phyloP scores from a whole-genome alignment of 2,797 vertebrate genomes.

The Aldrovandia affinis region DNA sequence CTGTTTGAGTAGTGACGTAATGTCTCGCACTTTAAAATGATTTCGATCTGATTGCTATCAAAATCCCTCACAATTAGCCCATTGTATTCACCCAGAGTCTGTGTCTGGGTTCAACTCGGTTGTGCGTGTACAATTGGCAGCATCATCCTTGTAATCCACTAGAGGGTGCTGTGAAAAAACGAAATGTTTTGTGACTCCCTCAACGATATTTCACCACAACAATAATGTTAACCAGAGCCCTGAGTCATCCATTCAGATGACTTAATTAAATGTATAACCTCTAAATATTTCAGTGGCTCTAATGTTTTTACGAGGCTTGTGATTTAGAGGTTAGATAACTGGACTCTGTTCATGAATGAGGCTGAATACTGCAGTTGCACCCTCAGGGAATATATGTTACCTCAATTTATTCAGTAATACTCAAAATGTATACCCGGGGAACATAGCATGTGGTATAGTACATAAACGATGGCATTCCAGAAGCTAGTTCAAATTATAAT shows the following conservation, averaged over 20 bases:
- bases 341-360: not conserved
- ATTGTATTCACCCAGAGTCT: not conserved
- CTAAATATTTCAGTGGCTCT: not conserved
- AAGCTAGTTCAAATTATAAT: not conserved
- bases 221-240: not conserved
- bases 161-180: slow-evolving; percentile 20
- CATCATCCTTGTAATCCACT: slow-evolving; percentile 1
- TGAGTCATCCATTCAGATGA: not conserved
- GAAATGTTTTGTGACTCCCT: not conserved
- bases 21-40: not conserved
- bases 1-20: no score
- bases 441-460: not conserved
- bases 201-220: not conserved
- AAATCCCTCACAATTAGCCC: not conserved
- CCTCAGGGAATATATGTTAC: not conserved
- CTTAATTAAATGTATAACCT: not conserved
- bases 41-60: not conserved
- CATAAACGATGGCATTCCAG: not conserved
- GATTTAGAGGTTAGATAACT: not conserved
- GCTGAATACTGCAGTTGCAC: not conserved
- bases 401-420: not conserved
- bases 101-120: not conserved
- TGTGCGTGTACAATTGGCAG: not conserved
- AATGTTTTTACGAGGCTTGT: not conserved
- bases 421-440: not conserved